Evolutionary conservation across 2,888 invertebrate species (phyloP), one percentile per base, ranked within the genome.

Genomic region (Eledona agricola): DNA sequence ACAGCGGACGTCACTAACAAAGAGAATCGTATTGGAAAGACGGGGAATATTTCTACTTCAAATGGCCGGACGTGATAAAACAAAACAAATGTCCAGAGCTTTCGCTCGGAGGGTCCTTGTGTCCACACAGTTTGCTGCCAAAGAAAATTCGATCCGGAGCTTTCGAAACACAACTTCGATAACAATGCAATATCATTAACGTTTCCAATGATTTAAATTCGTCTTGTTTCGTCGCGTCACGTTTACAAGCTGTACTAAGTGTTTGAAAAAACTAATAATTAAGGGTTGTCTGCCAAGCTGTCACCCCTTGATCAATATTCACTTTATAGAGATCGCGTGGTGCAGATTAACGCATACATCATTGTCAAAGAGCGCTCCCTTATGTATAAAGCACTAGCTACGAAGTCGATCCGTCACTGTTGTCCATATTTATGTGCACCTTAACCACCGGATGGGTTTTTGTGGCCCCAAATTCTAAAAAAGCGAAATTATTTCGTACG

Each of bases 401-500:
- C 10, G 25, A 28, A 15, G 42, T 15, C 35, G 16, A 50, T 50
- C 32, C 40, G 38, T 50, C 50, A 50, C 25, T 25, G 29, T 23
- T 40, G 40, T 16, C 50, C 50, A 64, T 65, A 65, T 65, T 67
- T 66, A 59, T 59, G 62, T 50, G 55, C 57, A 47, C 64, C 62
- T 67, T 64, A 60, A 58, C 49, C 54, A 56, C 61, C 68, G 65
- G 65, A 67, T 63, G 61, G 60, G 62, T 62, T 65, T 68, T 68
- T 68, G 67, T 63, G 60, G 56, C 51, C 43, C n/a, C 50, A 38
- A 58, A 60, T 64, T 63, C 59, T 59, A 58, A 66, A 68, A 67
- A 59, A 57, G 62, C 64, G 64, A 61, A 64, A 67, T 66, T 65
- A 66, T 62, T 64, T 63, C n/a, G n/a, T n/a, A n/a, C n/a, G n/a